phyloP scores from a whole-genome alignment of 2,113 vertebrate genomes.

The Corythornis cristatus region DNA sequence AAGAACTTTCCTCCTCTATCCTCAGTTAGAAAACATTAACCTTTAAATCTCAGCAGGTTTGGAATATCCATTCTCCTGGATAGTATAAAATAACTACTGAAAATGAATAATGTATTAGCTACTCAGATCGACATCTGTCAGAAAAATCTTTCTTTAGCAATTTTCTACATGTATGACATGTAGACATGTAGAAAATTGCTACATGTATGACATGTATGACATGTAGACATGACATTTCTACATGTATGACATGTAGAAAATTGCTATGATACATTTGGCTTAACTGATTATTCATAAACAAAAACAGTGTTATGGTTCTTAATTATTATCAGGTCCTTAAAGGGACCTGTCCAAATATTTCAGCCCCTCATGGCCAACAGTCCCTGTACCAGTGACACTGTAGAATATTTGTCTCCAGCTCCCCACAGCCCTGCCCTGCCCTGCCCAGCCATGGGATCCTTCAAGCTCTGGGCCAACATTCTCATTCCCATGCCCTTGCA shows the following conservation, averaged over 20 bases:
- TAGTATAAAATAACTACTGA: background rate
- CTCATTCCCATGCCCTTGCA: background rate
- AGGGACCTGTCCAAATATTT: background rate
- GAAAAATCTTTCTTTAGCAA: background rate
- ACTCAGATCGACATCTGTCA: background rate
- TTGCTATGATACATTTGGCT: background rate
- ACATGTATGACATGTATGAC: no score
- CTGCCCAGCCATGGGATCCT: accelerated
- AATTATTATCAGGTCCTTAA: background rate
- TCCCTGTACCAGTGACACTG: background rate
- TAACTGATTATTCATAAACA: background rate
- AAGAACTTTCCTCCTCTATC: background rate
- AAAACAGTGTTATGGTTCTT: background rate
- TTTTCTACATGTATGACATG: background rate
- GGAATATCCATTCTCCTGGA: background rate
- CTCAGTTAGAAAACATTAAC: background rate
- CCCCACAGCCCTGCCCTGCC: background rate
- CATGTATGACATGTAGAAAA: background rate
- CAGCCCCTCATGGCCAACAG: accelerated
- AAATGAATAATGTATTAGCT: background rate
- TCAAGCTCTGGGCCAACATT: background rate
- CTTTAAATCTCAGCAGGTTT: background rate
- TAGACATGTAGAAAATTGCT: background rate
- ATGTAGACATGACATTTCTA: no score
- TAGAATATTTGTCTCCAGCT: background rate